These are phyloP conservation scores for Polymixis lichenea DNA, from an alignment of 2,888 invertebrate species.

Conservation along the genomic window DNA sequence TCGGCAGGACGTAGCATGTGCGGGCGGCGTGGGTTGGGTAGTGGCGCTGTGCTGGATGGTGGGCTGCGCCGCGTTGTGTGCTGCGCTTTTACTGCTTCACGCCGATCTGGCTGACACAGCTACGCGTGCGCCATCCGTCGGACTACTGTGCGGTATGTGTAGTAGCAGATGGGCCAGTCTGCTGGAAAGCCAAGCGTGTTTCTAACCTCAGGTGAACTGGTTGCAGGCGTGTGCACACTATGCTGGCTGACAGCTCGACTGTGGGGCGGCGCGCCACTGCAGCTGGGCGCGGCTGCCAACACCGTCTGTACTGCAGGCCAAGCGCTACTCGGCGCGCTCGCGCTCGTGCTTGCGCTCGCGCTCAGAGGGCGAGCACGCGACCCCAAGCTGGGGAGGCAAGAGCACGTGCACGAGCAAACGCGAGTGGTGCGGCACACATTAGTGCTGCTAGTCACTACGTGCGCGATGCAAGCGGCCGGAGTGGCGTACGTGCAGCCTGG, in stretches of 20 bases:
- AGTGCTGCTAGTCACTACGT: constrained; percentile 78
- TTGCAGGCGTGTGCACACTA: constrained; percentile 92
- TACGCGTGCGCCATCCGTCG: constrained; percentile 92
- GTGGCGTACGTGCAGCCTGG: constrained; percentile 86
- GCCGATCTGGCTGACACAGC: constrained; percentile 92
- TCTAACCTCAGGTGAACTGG: neutral
- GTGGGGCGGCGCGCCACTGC: constrained; percentile 91
- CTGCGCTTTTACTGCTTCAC: constrained; percentile 92
- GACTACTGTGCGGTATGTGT: constrained; percentile 91
- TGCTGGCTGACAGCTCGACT: constrained; percentile 92
- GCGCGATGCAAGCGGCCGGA: constrained; percentile 82
- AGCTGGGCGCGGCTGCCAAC: constrained; percentile 90
- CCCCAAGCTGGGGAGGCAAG: constrained; percentile 77
- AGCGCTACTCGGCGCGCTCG: constrained; percentile 92
- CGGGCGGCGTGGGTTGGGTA: constrained; percentile 92
- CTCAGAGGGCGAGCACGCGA: constrained; percentile 8
- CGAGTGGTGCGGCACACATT: constrained; percentile 83
- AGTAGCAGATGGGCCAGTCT: neutral
- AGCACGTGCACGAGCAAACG: constrained; percentile 84
- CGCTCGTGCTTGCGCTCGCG: constrained; percentile 91
- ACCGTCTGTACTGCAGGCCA: constrained; percentile 93
- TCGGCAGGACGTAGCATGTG: constrained; percentile 81
- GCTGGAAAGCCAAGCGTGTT: neutral
- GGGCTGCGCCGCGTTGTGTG: constrained; percentile 93
- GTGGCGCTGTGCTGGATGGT: constrained; percentile 93